Evolutionary conservation across 2,113 vertebrate species (phyloP), one percentile per base, ranked within the genome.

Genomic region (Perca schrenkii): DNA sequence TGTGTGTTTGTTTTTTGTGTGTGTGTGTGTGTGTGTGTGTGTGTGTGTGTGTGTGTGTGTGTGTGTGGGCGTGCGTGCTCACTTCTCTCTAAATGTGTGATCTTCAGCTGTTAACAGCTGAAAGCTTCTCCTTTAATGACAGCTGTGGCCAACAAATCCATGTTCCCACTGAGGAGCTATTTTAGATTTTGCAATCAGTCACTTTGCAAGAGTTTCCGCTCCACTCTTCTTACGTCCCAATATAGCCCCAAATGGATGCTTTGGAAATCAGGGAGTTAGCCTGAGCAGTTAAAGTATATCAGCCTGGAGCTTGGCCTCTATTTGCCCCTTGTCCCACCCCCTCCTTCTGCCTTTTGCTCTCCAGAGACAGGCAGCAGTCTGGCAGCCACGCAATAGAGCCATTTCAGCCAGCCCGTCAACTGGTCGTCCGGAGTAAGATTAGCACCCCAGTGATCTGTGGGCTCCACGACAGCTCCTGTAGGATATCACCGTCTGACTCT

Each of bases 211-310:
- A 86, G 87, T 91, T 91, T 90, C 91, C 84, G 80, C 77, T 83
- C 71, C 78, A 57, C 93, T 91, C 91, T 69, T 67, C 89, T 89
- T 92, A 88, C 88, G 4, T 88, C 93, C 93, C 77, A 62, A 93
- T 90, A 91, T 93, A 94, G 88, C 60, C 74, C 84, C 81, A 86
- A 92, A 90, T 85, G 77, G 82, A 89, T 75, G 81, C 81, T 91
- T 86, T 80, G 77, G 82, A 91, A 90, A 89, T 79, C 79, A 25
- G 79, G 15, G 75, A 76, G 80, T 82, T 74, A 65, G 71, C 36
- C 8, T 3, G 71, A 57, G 62, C 53, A 3, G 36, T 54, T 62
- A 72, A 60, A 83, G 79, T 84, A 77, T 86, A 86, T 87, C 77
- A 28, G 54, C 67, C 56, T 54, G 43, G 34, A 47, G 74, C 75